Conservation (phyloP, 1,140 invertebrate species). For the Drosophila kurseongensis region DNA sequence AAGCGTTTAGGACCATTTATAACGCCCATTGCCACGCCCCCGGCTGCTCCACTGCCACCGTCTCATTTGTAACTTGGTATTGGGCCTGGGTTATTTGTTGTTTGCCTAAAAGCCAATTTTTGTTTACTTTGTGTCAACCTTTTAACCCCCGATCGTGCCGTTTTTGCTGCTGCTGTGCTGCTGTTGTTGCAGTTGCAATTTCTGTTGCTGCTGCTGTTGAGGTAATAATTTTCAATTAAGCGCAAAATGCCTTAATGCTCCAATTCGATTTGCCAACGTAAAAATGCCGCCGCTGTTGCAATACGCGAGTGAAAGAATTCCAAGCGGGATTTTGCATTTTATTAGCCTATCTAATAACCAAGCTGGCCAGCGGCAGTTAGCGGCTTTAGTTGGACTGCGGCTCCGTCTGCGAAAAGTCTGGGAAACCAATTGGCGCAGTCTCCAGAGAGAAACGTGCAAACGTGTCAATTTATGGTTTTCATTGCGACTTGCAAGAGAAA, state of each 20-base stretch:
- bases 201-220: constrained; percentile 16
- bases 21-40: constrained; percentile 54
- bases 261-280: constrained; percentile 45
- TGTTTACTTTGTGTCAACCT: constrained; percentile 63
- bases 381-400: constrained; percentile 8
- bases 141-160: constrained; percentile 61
- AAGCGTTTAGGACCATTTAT: constrained; percentile 56
- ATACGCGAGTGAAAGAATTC: constrained; percentile 43
- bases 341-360: constrained; percentile 23
- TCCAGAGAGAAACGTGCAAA: constrained; percentile 54
- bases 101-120: constrained; percentile 41
- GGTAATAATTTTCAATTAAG: constrained; percentile 64
- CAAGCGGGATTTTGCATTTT: constrained; percentile 49
- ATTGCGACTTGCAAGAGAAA: constrained; percentile 58
- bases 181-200: constrained; percentile 25
- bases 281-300: constrained; percentile 24
- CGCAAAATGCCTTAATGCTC: constrained; percentile 58
- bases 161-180: constrained; percentile 8
- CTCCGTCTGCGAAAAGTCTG: constrained; percentile 40
- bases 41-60: constrained; percentile 21
- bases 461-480: constrained; percentile 65
- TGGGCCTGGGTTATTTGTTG: constrained; percentile 31
- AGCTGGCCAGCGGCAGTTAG: constrained; percentile 36
- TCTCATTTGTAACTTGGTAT: constrained; percentile 8
- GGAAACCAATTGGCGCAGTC: constrained; percentile 42